Base-by-base conservation (phyloP, 1,140 invertebrate genomes). In the Brachionus manjavacas region DNA sequence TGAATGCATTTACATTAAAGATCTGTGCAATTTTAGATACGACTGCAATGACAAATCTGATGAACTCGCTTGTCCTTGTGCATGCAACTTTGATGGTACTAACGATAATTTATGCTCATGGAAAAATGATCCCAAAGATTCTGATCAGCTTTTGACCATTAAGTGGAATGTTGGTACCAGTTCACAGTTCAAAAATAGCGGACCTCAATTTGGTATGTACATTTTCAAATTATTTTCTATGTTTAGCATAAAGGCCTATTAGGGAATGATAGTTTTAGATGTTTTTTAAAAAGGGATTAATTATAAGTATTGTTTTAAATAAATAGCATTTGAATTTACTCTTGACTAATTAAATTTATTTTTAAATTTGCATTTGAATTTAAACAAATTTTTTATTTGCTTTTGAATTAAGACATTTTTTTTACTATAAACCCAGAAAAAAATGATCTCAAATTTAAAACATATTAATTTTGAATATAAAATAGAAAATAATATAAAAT, bases 11-110 rank as follows among this genome's bases (percentile, higher is more conserved):
- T 43, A 84, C 12, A 14, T 43, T 1, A 68, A 80, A 7, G 78
- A 87, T 76, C 84, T 87, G 8, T 89, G 88, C 85, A 87, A 89
- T 84, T 89, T 89, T 72, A 84, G 85, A 20, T 55, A 84, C n/a
- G 86, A 87, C 70, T 89, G 88, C 76, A 68, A 78, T 55, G 86
- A 88, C 86, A 86, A 86, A 31, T 86, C 86, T 25, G 88, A 89
- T 85, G 88, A 89, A 83, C 28, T 49, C 1, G 84, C 84, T 23
- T 89, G 88, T 86, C 87, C 87, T 7, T 55, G 85, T 72, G 35
- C 81, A 3, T 84, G 81, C 68, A 60, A 84, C 16, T 84, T 84
- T 35, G 68, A 84, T 31, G 41, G 68, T 72, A 72, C 39, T 31
- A 72, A 41, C 3, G 31, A 72, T 41, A 60, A 23, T 23, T 41